Evolutionary conservation across 2,888 invertebrate genomes (phyloP).

Genomic region (Pachliopta kotzebuea): DNA sequence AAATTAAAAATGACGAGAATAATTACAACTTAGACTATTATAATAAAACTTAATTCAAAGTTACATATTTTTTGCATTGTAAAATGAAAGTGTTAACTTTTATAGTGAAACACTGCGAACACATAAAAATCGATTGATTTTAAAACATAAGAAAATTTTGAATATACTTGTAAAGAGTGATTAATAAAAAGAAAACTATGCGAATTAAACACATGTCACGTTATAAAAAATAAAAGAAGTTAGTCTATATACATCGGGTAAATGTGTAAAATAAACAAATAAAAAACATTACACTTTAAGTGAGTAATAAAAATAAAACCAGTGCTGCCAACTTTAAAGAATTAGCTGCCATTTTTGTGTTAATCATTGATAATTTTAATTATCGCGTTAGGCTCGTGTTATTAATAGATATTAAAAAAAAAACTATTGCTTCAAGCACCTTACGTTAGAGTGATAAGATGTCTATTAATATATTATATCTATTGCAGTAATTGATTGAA

Average conservation of each 20-base stretch:
- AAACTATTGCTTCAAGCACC: constrained; percentile 26
- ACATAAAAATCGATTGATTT: not conserved
- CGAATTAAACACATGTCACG: no score
- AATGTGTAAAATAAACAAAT: not conserved
- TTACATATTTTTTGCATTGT: not conserved
- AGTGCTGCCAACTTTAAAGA: not conserved
- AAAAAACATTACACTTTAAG: no score
- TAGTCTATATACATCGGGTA: not conserved
- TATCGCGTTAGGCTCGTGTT: not conserved
- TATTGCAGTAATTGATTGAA: constrained; percentile 34
- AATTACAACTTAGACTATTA: constrained; percentile 6
- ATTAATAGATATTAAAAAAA: not conserved
- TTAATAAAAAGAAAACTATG: no score
- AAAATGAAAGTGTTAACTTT: not conserved
- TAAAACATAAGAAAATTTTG: not conserved
- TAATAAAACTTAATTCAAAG: not conserved
- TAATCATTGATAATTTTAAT: not conserved
- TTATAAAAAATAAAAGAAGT: not conserved
- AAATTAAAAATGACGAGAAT: constrained; percentile 22
- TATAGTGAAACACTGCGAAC: not conserved
- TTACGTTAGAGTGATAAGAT: constrained; percentile 11
- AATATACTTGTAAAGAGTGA: no score
- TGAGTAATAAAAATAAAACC: not conserved
- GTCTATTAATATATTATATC: constrained; percentile 32
- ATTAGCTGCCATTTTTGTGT: not conserved